Evolutionary conservation across 2,113 vertebrate genomes (phyloP).

Genomic region (Tachysurus fulvidraco): DNA sequence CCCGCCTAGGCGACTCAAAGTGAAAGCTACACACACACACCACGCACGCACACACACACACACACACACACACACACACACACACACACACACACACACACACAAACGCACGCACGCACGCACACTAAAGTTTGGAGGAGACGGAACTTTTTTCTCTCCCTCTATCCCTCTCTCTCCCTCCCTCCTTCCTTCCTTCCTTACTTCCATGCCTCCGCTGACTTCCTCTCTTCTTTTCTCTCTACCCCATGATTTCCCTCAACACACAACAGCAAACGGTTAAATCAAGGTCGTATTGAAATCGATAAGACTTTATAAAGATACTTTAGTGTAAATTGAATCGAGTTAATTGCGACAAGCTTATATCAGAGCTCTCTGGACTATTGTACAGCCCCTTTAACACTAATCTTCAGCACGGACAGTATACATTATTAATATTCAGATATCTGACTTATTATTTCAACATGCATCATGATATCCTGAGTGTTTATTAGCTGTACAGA

Average conservation of each 20-base stretch:
- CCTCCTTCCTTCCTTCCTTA: slow-evolving; percentile 37
- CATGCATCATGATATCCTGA: background rate
- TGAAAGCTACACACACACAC: slow-evolving; percentile 68
- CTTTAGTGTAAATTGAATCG: background rate
- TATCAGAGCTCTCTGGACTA: background rate
- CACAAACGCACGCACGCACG: slow-evolving; percentile 13
- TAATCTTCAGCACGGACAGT: background rate
- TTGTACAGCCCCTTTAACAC: background rate
- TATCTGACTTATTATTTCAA: background rate
- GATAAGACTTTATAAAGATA: background rate
- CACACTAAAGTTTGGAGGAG: slow-evolving; percentile 64
- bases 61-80: no score
- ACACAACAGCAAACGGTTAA: background rate
- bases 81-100: slow-evolving; percentile 22
- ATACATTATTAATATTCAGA: background rate
- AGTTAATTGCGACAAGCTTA: background rate
- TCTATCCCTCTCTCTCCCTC: background rate
- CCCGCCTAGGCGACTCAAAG: slow-evolving; percentile 76
- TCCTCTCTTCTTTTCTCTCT: background rate
- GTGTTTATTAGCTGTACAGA: background rate
- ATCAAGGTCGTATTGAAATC: background rate
- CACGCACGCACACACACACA: slow-evolving; percentile 8
- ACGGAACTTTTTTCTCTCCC: slow-evolving; percentile 53
- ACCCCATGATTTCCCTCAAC: background rate
- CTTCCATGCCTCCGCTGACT: slow-evolving; percentile 5